Evolutionary conservation across 2,888 invertebrate genomes (phyloP), one percentile per base, ranked within the genome.

Genomic region (Philopedon plagiatum): DNA sequence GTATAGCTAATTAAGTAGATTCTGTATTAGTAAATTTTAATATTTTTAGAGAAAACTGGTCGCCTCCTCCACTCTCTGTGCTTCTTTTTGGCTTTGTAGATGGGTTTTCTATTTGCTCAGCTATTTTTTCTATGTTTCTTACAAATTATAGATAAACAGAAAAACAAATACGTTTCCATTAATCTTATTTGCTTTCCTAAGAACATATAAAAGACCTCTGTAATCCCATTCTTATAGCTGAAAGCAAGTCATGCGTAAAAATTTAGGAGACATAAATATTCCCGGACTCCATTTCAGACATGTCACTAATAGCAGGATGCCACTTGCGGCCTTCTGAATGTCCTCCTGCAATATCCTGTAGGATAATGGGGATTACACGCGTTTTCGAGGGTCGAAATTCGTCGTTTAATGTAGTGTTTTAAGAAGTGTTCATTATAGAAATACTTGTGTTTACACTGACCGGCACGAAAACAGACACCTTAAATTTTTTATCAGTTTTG

Each of bases 301-400:
- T 65, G 71, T 60, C 64, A 65, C 44, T 71, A 71, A 71, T 71
- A 65, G 65, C 65, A 71, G 71, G 71, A 71, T 65, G 65, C 64
- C 71, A 65, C 64, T 65, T 71, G 62, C 64, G 71, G 65, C 44
- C 57, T 37, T 26, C 39, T 54, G 46, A 49, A 70, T 37, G 57
- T 57, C 63, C 63, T 63, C 37, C 63, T 70, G 57, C 57, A 63
- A 70, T 70, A 70, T 70, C 70, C 70, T 51, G 15, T 19, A 46
- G 63, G 63, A 70, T 46, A 46, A 37, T 56, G 58, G 26, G 63
- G 69, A 69, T 69, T 62, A 69, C 62, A 51, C 39, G 46, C 32
- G 29, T 51, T 69, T 62, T 46, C 62, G 44, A 62, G 23, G 21
- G 5, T 5, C 11, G 46, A 19, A 46, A 46, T 23, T 46, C 23